Base-by-base conservation (phyloP, 2,888 invertebrate species). In the Eilema depressum region DNA sequence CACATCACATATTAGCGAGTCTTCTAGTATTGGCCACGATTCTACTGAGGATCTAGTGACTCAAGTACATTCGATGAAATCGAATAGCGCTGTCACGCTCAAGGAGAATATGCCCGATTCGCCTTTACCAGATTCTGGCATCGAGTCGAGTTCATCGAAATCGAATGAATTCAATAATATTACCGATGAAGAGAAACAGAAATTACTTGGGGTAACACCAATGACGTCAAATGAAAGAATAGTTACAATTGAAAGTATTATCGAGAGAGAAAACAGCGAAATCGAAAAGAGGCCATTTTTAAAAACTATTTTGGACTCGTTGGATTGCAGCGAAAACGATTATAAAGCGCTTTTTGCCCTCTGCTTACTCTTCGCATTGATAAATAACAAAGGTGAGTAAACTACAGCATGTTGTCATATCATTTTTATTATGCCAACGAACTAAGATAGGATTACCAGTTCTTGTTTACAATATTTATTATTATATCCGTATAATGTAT, bases 181-280 rank as follows among this genome's bases (percentile, higher is more conserved):
- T 26, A 99, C 99, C 0, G 99, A 99, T 86, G 99, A 99, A 89
- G 99, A 99, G 87, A 99, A 99, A 86, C 97, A 98, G 84, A 96
- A 97, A 73, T 74, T 95, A n/a, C 85, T 93, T 10, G 85, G 88
- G 53, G 89, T 85, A 1, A 77, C 85, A 20, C 81, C 91, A 0
- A 84, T 79, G 66, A 81, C 87, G n/a, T 82, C 87, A 2, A 79
- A 83, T 23, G 91, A 90, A 67, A 87, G 85, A 41, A 77, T 83
- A 11, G 80, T 88, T n/a, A 83, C 85, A 0, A 79, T 92, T 69
- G 94, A 95, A 70, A 88, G 82, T 78, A 85, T 92, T 61, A 82
- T 91, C 74, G 94, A 93, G 53, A 91, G 77, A 70, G 92, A 95
- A 74, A 88, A 78, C n/a, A 93, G 87, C 71, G 94, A 95, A 59